Evolutionary conservation across 2,797 vertebrate genomes (phyloP), one percentile per base, ranked within the genome.

Genomic region (Gadopsis bispinosus): DNA sequence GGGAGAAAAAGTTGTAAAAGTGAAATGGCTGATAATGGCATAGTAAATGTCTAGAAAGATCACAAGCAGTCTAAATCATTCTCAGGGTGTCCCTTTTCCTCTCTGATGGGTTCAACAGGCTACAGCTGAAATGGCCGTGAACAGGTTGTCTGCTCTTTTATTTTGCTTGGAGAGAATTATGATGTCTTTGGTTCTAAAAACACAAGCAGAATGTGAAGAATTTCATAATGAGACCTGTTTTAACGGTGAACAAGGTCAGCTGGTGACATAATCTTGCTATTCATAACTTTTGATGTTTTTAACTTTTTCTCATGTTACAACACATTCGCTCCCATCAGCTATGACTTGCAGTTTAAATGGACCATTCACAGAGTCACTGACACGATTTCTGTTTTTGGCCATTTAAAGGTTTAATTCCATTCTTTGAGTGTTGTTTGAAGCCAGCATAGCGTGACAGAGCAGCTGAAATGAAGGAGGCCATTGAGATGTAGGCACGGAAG

Each of bases 401-500:
- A 81, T 85, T 84, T 73, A 63, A 84, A 83, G 69, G 71, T 89
- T 91, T 85, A 88, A 92, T 92, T 79, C 61, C 14, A n/a, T 83
- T 84, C 73, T 84, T 84, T 80, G 69, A 79, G 75, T 71, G 64
- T 90, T 89, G 81, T 91, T 78, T 75, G 70, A 22, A 77, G 81
- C 39, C 86, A 85, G 73, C 69, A 64, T 69, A 81, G 83, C 68
- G 39, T 89, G 84, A 90, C 51, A 65, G 56, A 83, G 69, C 78
- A 80, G 86, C 81, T 89, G 69, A 87, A 78, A 65, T 45, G 43
- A 81, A 72, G 67, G 63, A 41, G 43, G 56, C 82, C 64, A 63
- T 45, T 63, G 83, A 79, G 66, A 89, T 82, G 62, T 65, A 83
- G 43, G 48, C 54, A 14, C 62, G 22, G 70, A 79, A 67, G 54